Evolutionary conservation across 92 coral and sea anemone species (phyloP).

Genomic region (Virgularia gustaviana): DNA sequence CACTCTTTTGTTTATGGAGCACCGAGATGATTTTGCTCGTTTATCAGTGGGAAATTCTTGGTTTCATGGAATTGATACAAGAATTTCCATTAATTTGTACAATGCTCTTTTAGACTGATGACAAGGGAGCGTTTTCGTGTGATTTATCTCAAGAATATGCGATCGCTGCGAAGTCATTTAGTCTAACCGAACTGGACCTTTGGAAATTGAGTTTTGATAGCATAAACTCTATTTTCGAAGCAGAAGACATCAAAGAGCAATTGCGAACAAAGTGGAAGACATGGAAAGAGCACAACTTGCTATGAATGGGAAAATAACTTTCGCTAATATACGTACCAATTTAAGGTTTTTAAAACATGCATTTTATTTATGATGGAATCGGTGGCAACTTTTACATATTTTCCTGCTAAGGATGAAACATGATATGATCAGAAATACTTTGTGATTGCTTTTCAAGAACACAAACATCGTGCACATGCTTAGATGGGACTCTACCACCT

Average conservation of each 20-base stretch:
- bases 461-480: no score
- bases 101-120: constrained; percentile 95
- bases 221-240: constrained; percentile 68
- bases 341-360: no score
- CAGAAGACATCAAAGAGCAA: constrained; percentile 43
- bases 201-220: constrained; percentile 72
- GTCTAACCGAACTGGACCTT: constrained; percentile 55
- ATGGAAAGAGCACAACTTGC: constrained; percentile 37
- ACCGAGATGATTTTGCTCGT: no score
- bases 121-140: constrained; percentile 86
- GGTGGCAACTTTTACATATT: no score
- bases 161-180: constrained; percentile 58
- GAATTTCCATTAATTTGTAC: background rate
- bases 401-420: no score
- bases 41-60: no score
- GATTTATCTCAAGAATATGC: constrained; percentile 72
- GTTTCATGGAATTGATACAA: no score
- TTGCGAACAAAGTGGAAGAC: constrained; percentile 59
- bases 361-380: no score
- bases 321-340: background rate
- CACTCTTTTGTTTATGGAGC: no score
- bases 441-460: no score
- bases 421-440: no score
- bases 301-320: background rate
- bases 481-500: no score